phyloP scores from a whole-genome alignment of 2,888 invertebrate species.

The Protodeltote pygarga region DNA sequence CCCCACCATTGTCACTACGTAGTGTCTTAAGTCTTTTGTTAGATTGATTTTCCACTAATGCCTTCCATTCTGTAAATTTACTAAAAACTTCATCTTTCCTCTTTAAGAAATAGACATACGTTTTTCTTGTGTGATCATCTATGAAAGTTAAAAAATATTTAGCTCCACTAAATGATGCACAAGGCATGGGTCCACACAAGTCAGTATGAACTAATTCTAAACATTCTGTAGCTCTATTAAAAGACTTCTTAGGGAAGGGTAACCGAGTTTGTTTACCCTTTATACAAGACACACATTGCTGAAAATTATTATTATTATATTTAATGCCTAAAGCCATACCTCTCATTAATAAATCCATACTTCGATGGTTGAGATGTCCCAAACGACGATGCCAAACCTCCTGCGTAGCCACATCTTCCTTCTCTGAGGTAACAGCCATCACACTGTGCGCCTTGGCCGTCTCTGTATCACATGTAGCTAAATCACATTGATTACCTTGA shows the following conservation, averaged over 20 bases:
- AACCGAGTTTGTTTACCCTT: conserved; percentile 40
- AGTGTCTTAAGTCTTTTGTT: too few relatives aligned
- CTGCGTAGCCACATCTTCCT: not conserved
- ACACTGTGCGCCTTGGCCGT: not conserved
- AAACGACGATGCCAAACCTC: not conserved
- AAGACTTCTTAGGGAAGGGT: conserved; percentile 24
- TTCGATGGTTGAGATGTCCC: not conserved
- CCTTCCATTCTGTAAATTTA: too few relatives aligned
- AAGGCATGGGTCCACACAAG: conserved; percentile 31
- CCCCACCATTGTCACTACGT: too few relatives aligned
- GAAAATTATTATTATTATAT: not conserved
- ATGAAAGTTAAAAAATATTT: conserved; percentile 12
- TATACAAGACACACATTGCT: conserved; percentile 26
- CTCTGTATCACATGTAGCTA: not conserved
- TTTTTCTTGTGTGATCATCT: too few relatives aligned
- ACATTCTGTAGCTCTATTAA: conserved; percentile 6
- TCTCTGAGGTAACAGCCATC: not conserved
- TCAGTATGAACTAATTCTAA: conserved; percentile 34
- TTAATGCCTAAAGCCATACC: not conserved
- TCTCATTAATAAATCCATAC: not conserved
- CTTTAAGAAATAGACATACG: too few relatives aligned
- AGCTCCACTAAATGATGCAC: conserved; percentile 8
- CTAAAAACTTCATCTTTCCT: too few relatives aligned
- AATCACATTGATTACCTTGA: too few relatives aligned
- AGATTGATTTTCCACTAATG: too few relatives aligned